Percentiles rank a stretch among this genome's conserved stretches.
Evolutionary conservation across 2,888 invertebrate species (phyloP).

Genomic region (Julus scanicus): DNA sequence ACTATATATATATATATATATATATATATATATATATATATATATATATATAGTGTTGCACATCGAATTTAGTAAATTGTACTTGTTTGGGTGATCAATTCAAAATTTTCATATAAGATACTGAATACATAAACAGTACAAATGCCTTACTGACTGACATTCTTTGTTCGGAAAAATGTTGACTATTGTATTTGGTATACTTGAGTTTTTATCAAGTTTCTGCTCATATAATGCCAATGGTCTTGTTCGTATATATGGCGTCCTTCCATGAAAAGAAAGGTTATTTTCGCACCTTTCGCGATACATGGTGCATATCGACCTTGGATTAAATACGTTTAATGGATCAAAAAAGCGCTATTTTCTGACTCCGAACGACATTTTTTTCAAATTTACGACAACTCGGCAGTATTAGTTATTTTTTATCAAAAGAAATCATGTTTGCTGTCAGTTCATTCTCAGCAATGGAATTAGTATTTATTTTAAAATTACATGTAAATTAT

Average conservation of each 20-base stretch:
- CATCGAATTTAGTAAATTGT: too few relatives aligned
- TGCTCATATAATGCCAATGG: neutral
- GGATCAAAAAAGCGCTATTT: neutral
- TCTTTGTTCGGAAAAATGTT: too few relatives aligned
- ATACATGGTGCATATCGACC: neutral
- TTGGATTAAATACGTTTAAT: constrained; percentile 13
- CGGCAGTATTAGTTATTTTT: neutral
- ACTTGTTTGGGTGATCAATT: too few relatives aligned
- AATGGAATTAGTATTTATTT: neutral
- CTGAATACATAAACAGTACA: too few relatives aligned
- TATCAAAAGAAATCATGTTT: neutral
- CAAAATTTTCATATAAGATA: too few relatives aligned
- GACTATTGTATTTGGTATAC: too few relatives aligned
- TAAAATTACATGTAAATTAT: neutral
- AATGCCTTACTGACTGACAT: too few relatives aligned
- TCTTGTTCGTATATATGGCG: neutral
- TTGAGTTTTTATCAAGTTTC: neutral
- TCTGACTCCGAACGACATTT: neutral
- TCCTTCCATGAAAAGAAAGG: constrained; percentile 5
- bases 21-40: too few relatives aligned
- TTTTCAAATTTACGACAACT: neutral
- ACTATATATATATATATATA: too few relatives aligned
- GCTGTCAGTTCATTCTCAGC: neutral
- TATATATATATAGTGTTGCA: too few relatives aligned
- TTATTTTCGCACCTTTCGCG: neutral